phyloP scores from a whole-genome alignment of 2,797 vertebrate species.

The Poeciliopsis paucimaculata region DNA sequence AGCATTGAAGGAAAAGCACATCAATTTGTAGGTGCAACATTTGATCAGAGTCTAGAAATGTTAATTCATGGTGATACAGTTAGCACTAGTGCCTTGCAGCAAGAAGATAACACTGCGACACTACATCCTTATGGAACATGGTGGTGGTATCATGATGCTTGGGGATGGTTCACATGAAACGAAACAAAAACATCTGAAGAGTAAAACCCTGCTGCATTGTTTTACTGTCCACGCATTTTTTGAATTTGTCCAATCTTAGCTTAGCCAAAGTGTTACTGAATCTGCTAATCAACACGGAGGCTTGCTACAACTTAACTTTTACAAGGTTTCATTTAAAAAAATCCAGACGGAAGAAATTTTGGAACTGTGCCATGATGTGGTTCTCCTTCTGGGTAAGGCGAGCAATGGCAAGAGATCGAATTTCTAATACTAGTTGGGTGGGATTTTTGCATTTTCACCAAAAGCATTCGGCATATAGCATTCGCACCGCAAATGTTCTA shows the following conservation, averaged over 20 bases:
- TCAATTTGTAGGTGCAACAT: background rate
- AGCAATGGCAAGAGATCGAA: background rate
- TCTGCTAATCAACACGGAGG: background rate
- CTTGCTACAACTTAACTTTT: background rate
- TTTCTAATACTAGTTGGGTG: too few relatives aligned
- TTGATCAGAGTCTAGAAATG: background rate
- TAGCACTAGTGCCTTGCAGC: background rate
- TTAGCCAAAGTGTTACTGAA: background rate
- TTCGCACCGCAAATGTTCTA: too few relatives aligned
- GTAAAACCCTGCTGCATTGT: background rate
- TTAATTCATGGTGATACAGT: background rate
- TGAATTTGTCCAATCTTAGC: background rate
- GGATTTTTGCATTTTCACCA: too few relatives aligned
- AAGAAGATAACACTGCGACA: background rate
- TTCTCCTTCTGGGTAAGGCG: background rate
- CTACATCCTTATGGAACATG: background rate
- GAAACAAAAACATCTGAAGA: background rate
- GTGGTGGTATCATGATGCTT: background rate
- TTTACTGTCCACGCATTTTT: background rate
- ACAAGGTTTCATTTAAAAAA: background rate
- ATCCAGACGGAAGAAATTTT: background rate
- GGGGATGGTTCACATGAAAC: background rate
- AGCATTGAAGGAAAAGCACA: background rate
- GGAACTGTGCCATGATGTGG: background rate
- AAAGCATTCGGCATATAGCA: too few relatives aligned